phyloP scores from a whole-genome alignment of 2,888 invertebrate species.

The Dynastes tityus region DNA sequence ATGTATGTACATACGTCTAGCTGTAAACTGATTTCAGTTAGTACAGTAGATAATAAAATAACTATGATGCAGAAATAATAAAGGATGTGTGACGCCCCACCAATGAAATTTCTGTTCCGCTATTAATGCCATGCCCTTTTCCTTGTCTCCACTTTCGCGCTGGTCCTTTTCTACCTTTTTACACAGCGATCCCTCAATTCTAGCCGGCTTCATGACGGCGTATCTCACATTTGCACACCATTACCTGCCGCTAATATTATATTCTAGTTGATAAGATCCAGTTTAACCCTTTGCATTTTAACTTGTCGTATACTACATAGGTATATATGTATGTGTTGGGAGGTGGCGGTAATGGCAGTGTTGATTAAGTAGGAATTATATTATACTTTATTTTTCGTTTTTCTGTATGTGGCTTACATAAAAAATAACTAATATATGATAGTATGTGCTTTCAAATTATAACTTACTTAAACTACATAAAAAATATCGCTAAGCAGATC shows the following conservation, averaged over 20 bases:
- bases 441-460: too few relatives aligned
- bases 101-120: conserved; percentile 39
- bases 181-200: conserved; percentile 16
- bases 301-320: conserved; percentile 44
- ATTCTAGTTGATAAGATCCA: conserved; percentile 59
- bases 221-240: conserved; percentile 70
- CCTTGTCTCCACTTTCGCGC: conserved; percentile 25
- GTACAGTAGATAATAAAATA: not conserved
- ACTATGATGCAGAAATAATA: not conserved
- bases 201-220: conserved; percentile 50
- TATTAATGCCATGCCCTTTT: conserved; percentile 36
- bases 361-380: conserved; percentile 19
- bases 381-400: conserved; percentile 18
- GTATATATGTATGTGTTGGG: conserved; percentile 4
- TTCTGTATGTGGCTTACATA: not conserved
- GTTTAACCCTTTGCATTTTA: conserved; percentile 50
- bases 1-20: too few relatives aligned
- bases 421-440: too few relatives aligned
- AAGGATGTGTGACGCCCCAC: conserved; percentile 31
- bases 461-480: too few relatives aligned
- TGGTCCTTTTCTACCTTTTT: conserved; percentile 16
- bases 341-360: not conserved
- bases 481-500: too few relatives aligned
- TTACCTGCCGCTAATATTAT: conserved; percentile 68
- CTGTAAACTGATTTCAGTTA: too few relatives aligned